A percentile compares a stretch with the other conserved stretches of the same genome.
Evolutionary conservation across 1,140 invertebrate species (phyloP).

Genomic region (Ceratina japonica): DNA sequence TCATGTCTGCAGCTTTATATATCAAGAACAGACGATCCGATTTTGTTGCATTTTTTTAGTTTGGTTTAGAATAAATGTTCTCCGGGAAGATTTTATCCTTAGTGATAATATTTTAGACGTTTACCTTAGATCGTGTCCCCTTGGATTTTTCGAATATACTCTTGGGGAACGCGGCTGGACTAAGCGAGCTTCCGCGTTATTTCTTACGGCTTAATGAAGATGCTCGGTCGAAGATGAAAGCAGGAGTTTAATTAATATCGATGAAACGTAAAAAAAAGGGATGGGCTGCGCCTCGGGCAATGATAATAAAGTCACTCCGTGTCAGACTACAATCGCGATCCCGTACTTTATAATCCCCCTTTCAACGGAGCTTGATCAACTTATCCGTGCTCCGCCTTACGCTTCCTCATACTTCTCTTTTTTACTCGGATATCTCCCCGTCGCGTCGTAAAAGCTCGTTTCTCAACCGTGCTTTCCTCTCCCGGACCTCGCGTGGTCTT

Average conservation of each 20-base stretch:
- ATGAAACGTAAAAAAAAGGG: constrained; percentile 32
- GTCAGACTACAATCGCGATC: constrained; percentile 33
- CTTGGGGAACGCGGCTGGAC: too few species aligned
- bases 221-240: constrained; percentile 7
- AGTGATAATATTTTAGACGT: too few species aligned
- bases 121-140: too few species aligned
- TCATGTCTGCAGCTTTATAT: too few species aligned
- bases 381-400: not conserved
- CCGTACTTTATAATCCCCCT: constrained; percentile 31
- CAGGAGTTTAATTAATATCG: constrained; percentile 43
- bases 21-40: too few species aligned
- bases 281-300: not conserved
- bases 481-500: not conserved
- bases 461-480: not conserved
- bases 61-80: too few species aligned
- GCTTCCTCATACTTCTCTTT: not conserved
- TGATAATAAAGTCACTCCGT: constrained; percentile 37
- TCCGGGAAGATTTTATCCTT: too few species aligned
- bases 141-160: too few species aligned
- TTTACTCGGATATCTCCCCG: not conserved
- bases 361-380: constrained; percentile 26
- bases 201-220: constrained; percentile 8
- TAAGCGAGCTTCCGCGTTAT: not conserved
- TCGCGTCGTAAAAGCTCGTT: constrained; percentile 12
- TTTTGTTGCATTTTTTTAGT: too few species aligned